Percentiles rank a stretch among this genome's conserved stretches.
Conservation (phyloP, 2,113 vertebrate genomes). For the Toxotes chatareus region DNA sequence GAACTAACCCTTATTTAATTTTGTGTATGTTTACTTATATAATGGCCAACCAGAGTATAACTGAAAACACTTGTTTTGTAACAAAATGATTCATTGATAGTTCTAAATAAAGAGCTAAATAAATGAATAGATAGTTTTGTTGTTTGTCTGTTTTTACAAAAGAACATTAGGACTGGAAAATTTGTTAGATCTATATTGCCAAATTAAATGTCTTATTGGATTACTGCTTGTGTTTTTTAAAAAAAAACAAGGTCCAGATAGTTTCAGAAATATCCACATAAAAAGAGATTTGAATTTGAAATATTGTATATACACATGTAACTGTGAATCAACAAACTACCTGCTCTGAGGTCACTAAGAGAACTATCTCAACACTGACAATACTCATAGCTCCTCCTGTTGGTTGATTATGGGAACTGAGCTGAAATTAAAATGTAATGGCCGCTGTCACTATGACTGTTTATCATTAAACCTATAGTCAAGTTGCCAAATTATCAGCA, state of each 20-base stretch:
- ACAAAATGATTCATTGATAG: slow-evolving; percentile 53
- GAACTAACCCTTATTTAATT: slow-evolving; percentile 77
- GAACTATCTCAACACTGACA: not conserved
- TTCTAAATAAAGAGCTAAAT: slow-evolving; percentile 76
- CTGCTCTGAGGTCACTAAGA: not conserved
- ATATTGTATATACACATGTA: not conserved
- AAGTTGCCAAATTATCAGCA: not conserved
- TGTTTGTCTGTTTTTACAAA: not conserved
- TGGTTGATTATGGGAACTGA: slow-evolving; percentile 34
- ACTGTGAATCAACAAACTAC: not conserved
- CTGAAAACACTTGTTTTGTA: slow-evolving; percentile 61
- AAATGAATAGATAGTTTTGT: slow-evolving; percentile 15
- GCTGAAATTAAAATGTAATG: not conserved
- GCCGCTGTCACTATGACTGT: not conserved
- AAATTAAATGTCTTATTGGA: not conserved
- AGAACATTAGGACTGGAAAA: not conserved
- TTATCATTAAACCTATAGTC: not conserved
- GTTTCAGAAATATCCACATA: not conserved
- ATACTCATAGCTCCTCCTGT: slow-evolving; percentile 29
- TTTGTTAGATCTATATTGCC: not conserved
- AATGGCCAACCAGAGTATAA: slow-evolving; percentile 53
- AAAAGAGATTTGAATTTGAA: not conserved
- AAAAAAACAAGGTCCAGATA: not conserved
- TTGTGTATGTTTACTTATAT: slow-evolving; percentile 57
- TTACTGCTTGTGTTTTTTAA: not conserved